Evolutionary conservation across 2,888 invertebrate genomes (phyloP).

Genomic region (Epistrophe grossulariae): DNA sequence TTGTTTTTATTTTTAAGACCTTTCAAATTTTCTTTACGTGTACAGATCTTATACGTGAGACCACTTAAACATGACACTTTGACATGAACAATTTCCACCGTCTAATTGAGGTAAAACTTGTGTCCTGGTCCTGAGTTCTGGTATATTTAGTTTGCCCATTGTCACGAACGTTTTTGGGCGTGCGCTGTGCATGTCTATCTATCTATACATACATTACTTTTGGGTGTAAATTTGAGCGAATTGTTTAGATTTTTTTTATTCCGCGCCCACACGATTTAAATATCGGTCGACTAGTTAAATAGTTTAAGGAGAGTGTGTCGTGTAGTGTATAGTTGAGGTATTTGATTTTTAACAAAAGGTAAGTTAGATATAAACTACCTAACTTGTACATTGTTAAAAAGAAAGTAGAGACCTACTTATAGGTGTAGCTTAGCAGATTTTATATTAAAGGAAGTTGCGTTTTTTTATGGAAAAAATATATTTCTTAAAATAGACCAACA

Average conservation of each 20-base stretch:
- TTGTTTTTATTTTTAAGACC: too few relatives aligned
- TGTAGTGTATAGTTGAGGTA: slow-evolving; percentile 1
- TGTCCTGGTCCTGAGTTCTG: slow-evolving; percentile 36
- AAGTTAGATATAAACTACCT: not conserved
- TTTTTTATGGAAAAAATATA: not conserved
- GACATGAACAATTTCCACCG: slow-evolving; percentile 68
- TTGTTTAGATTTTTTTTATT: slow-evolving; percentile 52
- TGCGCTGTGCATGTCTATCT: slow-evolving; percentile 3
- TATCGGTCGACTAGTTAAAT: slow-evolving; percentile 40
- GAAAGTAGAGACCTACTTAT: slow-evolving; percentile 45
- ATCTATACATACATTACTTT: not conserved
- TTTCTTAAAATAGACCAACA: not conserved
- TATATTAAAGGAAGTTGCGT: not conserved
- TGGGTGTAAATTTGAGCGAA: slow-evolving; percentile 51
- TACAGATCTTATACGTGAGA: slow-evolving; percentile 43
- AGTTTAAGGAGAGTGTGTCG: slow-evolving; percentile 36
- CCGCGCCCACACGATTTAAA: slow-evolving; percentile 40
- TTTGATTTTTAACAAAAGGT: slow-evolving; percentile 17
- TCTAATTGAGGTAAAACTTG: slow-evolving; percentile 67
- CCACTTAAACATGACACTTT: slow-evolving; percentile 71
- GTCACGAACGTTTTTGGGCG: slow-evolving; percentile 35
- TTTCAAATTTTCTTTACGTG: not conserved
- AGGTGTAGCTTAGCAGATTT: not conserved
- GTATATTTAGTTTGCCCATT: slow-evolving; percentile 24
- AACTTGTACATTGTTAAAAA: slow-evolving; percentile 1